phyloP scores from a whole-genome alignment of 2,113 vertebrate genomes.

The Campylorhamphus procurvoides region DNA sequence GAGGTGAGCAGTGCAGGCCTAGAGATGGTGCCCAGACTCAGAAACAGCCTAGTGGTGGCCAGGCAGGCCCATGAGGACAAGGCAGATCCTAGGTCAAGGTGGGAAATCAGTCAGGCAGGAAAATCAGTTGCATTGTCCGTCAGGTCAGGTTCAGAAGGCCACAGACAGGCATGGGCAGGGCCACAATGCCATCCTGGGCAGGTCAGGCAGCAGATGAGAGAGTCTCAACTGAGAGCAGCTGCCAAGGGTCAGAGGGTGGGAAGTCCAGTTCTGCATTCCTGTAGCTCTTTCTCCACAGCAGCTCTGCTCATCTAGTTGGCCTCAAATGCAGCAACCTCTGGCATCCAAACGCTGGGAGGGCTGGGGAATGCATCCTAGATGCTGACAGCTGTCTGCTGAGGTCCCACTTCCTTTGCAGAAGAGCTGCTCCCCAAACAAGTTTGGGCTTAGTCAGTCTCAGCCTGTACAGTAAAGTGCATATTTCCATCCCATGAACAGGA shows the following conservation, averaged over 20 bases:
- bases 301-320: not conserved
- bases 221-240: fast-evolving
- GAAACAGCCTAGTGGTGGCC: not conserved
- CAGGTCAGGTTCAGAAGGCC: not conserved
- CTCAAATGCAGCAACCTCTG: fast-evolving
- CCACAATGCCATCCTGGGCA: not conserved
- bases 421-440: not conserved
- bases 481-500: not conserved
- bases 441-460: not conserved
- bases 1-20: not conserved
- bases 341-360: not conserved
- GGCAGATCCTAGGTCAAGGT: not conserved
- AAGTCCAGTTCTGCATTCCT: not conserved
- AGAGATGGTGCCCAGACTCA: not conserved
- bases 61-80: not conserved
- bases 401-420: not conserved
- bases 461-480: not conserved
- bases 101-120: not conserved
- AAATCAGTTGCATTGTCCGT: not conserved
- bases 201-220: not conserved
- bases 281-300: not conserved
- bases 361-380: not conserved
- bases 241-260: not conserved
- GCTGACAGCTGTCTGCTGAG: not conserved
- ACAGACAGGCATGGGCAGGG: not conserved